These are phyloP conservation scores for Setipinna tenuifilis DNA, from an alignment of 2,797 vertebrate genomes.

Conservation along the genomic window DNA sequence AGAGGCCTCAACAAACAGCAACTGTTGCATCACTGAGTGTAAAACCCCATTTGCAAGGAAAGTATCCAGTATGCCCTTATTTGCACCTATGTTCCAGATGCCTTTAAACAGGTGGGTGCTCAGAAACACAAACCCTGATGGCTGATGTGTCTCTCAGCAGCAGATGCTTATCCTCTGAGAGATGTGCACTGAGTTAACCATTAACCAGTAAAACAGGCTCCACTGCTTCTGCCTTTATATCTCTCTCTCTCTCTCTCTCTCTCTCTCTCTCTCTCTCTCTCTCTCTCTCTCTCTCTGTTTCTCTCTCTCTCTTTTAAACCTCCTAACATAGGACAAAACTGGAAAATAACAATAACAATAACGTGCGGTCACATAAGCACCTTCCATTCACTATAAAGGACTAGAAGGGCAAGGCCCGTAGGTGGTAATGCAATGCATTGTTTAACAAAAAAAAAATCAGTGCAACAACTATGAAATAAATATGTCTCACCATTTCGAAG, in stretches of 20 bases:
- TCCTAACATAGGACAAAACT: neutral
- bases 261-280: neutral
- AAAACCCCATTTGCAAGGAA: no score
- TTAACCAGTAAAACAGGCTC: neutral
- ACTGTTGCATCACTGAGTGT: no score
- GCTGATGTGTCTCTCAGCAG: neutral
- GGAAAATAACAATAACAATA: neutral
- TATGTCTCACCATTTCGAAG: neutral
- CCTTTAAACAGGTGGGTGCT: neutral
- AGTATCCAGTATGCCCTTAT: no score
- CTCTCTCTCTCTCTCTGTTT: neutral
- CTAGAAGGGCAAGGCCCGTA: neutral
- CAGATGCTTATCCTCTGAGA: neutral
- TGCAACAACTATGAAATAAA: neutral
- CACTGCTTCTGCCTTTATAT: neutral
- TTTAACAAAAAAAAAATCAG: neutral
- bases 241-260: neutral
- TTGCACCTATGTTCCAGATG: neutral
- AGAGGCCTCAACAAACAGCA: neutral
- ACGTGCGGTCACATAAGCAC: neutral
- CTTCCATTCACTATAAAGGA: neutral
- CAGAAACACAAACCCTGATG: neutral
- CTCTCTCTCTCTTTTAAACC: neutral
- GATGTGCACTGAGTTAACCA: neutral
- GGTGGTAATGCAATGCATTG: neutral